These are phyloP conservation scores for Passer montanus DNA, from an alignment of 2,113 vertebrate species.

Conservation along the genomic window DNA sequence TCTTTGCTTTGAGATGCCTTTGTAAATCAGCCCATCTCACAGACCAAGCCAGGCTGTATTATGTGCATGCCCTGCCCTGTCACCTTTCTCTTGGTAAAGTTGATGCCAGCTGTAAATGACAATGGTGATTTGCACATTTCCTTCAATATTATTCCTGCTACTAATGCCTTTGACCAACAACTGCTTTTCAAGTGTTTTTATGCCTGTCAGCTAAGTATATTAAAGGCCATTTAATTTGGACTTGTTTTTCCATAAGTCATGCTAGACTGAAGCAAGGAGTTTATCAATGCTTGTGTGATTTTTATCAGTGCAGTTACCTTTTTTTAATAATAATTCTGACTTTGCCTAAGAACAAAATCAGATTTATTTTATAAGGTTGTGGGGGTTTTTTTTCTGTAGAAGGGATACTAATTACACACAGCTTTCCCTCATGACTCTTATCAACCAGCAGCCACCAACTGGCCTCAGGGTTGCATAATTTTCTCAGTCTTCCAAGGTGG, in stretches of 20 bases:
- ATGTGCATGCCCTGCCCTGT: background rate
- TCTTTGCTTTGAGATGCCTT: background rate
- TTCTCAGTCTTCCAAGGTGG: background rate
- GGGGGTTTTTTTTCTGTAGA: background rate
- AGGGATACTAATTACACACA: background rate
- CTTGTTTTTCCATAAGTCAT: background rate
- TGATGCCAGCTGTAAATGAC: background rate
- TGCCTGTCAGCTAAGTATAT: background rate
- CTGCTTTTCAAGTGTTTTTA: background rate
- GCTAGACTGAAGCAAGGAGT: background rate
- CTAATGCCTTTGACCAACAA: background rate
- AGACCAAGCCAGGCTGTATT: background rate
- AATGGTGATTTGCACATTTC: background rate
- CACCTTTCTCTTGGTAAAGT: background rate
- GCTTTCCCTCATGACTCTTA: background rate
- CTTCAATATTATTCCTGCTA: background rate
- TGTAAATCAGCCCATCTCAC: background rate
- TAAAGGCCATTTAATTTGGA: background rate
- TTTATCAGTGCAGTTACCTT: background rate
- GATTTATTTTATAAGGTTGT: background rate
- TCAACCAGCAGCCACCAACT: background rate
- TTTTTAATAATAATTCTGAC: background rate
- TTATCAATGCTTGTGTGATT: background rate
- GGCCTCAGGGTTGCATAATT: background rate
- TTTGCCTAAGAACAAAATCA: background rate